Conservation (phyloP, 2,888 invertebrate species). For the Rhodophaea formosa region DNA sequence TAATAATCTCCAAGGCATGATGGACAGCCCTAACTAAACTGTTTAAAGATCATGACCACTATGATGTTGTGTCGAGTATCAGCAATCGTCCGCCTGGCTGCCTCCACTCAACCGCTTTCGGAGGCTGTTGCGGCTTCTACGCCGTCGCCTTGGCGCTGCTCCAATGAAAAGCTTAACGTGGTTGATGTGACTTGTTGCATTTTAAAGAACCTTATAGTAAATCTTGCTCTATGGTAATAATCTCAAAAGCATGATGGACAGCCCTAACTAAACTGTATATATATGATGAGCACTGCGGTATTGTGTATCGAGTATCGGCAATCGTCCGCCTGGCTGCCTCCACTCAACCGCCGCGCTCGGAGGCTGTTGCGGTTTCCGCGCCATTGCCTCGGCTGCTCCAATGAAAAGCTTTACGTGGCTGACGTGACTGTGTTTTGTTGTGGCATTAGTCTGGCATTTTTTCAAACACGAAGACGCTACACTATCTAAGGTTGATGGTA, state of each 20-base stretch:
- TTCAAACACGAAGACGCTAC: neutral
- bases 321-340: neutral
- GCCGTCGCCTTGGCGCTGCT: neutral
- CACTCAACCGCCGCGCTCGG: neutral
- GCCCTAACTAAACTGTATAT: neutral
- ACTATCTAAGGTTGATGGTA: neutral
- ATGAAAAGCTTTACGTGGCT: slow-evolving; percentile 9
- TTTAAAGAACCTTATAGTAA: too few relatives aligned
- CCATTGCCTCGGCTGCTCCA: neutral
- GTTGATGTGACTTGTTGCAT: neutral
- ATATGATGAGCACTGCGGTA: neutral
- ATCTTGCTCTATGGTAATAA: too few relatives aligned
- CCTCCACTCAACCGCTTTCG: neutral
- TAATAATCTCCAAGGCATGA: too few relatives aligned
- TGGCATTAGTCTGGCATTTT: neutral
- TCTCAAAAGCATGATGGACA: too few relatives aligned
- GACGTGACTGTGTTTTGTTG: neutral
- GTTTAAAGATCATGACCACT: neutral
- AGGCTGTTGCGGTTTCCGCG: slow-evolving; percentile 10
- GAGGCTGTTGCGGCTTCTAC: slow-evolving; percentile 8
- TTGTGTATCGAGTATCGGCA: neutral
- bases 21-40: neutral
- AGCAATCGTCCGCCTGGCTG: neutral
- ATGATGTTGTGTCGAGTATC: neutral
- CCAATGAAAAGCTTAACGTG: slow-evolving; percentile 9